Base-by-base conservation (phyloP, 2,797 vertebrate species). In the Gymnopithys bicolor region DNA sequence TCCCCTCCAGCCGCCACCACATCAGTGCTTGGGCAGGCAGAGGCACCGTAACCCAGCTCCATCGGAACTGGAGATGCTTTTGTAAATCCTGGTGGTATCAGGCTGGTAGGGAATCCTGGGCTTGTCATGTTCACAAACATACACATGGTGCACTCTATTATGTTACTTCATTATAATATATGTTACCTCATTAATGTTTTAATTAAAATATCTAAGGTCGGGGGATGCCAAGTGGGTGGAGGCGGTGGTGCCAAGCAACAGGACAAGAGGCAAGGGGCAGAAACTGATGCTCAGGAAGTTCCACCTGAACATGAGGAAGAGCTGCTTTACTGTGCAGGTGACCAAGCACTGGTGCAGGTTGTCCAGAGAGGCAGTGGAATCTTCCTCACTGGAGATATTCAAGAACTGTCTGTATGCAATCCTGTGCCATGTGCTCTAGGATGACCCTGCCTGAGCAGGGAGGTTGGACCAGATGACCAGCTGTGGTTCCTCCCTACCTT, bases 1-100 rank as follows among this genome's bases (percentile, higher is more conserved):
- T 16, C 19, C 41, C 22, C 22, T 45, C 6, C 9, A 3, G 7
- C 17, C n/a, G 68, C 19, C 58, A 5, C 10, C 25, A 2, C 13
- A 6, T 17, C 24, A 19, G 2, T 3, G 10, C 16, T 22, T 12
- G 7, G 30, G 16, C 11, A 28, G 21, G 19, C 8, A 18, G 4
- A 13, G 21, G 5, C 13, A 32, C 7, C 13, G 3, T 41, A 46
- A 43, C 5, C 10, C 55, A 52, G 19, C 24, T 43, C 12, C n/a
- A 2, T 3, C 1, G 11, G 28, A 22, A 17, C 0, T 1, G 11
- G 7, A 8, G 28, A 7, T 62, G 19, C 19, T 19, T 41, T 8
- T 11, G 1, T 13, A 37, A 60, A 17, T 10, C 35, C 9, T 9
- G 63, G 4, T 4, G 3, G 13, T 22, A 6, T 7, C 12, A n/a